A percentile compares a stretch with the other conserved stretches of the same genome.
These are phyloP conservation scores for Cephus pygmeus DNA, from an alignment of 2,888 invertebrate species.

Conservation along the genomic window DNA sequence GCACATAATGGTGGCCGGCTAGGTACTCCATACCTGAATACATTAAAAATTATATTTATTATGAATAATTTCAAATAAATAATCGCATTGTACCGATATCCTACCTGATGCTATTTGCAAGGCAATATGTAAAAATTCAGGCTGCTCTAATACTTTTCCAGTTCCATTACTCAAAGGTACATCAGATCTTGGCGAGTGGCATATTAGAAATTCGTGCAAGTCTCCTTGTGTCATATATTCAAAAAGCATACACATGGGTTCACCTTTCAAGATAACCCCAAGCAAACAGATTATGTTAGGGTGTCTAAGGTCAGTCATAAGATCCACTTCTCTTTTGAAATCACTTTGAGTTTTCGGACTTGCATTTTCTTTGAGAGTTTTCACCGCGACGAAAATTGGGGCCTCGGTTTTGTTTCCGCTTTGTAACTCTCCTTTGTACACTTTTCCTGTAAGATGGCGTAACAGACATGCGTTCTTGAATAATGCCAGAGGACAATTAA, in stretches of 20 bases:
- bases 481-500: neutral
- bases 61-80: neutral
- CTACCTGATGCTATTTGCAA: conserved; percentile 84
- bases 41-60: neutral
- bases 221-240: conserved; percentile 98
- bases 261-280: conserved; percentile 89
- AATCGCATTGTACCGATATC: conserved; percentile 27
- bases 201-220: conserved; percentile 93
- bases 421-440: conserved; percentile 91
- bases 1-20: conserved; percentile 94
- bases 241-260: conserved; percentile 95
- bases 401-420: conserved; percentile 71
- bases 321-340: conserved; percentile 92
- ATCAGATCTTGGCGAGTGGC: conserved; percentile 82
- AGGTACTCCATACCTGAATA: conserved; percentile 84
- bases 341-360: conserved; percentile 91
- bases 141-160: conserved; percentile 80
- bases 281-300: conserved; percentile 95
- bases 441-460: conserved; percentile 73
- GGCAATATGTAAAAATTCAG: conserved; percentile 91
- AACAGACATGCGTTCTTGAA: conserved; percentile 6
- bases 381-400: conserved; percentile 88
- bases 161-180: conserved; percentile 72
- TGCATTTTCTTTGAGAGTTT: conserved; percentile 93
- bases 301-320: conserved; percentile 94